phyloP scores from a whole-genome alignment of 1,140 invertebrate genomes.

The Calliopsis andreniformis region DNA sequence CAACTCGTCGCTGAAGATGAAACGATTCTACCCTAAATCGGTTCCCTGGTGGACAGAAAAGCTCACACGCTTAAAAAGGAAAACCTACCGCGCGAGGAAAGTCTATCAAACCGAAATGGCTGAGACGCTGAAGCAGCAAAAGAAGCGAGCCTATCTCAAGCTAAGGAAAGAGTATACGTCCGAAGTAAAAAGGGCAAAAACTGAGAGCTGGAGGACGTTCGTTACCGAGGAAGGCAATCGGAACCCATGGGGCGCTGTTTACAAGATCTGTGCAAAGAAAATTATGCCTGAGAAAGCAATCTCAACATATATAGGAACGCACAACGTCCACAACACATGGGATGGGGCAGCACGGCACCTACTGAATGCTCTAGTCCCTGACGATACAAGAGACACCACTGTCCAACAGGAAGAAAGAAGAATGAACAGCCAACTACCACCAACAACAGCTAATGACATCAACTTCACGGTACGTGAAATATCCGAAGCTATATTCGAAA shows the following conservation, averaged over 20 bases:
- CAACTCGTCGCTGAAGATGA: background rate
- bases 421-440: too few relatives aligned
- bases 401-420: too few relatives aligned
- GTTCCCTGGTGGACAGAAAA: conserved; percentile 50
- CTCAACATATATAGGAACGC: background rate
- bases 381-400: background rate
- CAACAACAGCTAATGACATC: too few relatives aligned
- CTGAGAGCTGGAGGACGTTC: conserved; percentile 43
- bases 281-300: background rate
- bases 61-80: conserved; percentile 30
- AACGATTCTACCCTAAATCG: background rate
- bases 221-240: conserved; percentile 48
- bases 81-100: conserved; percentile 12
- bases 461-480: too few relatives aligned
- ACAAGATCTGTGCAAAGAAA: conserved; percentile 37
- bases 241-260: conserved; percentile 37
- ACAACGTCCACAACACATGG: background rate
- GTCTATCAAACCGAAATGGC: conserved; percentile 10
- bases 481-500: too few relatives aligned
- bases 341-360: background rate
- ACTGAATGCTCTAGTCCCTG: conserved; percentile 8
- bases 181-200: background rate
- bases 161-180: background rate
- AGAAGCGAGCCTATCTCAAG: background rate
- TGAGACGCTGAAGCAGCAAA: background rate